Conservation (phyloP, 2,797 vertebrate species). For the Sus cebifrons region DNA sequence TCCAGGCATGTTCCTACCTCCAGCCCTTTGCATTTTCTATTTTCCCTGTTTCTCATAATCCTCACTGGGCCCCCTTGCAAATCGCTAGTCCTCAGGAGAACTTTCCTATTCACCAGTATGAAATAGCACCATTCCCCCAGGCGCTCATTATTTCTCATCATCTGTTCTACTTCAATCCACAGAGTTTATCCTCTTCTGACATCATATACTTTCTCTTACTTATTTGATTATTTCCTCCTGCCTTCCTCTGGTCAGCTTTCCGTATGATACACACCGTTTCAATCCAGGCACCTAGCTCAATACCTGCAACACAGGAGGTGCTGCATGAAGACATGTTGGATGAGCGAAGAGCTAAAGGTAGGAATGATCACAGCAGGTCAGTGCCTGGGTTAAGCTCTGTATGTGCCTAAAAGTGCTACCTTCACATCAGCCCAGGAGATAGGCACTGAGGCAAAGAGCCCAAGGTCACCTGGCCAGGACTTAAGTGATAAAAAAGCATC, state of each 20-base stretch:
- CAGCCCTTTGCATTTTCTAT: not conserved
- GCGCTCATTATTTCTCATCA: too few species aligned
- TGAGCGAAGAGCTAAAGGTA: not conserved
- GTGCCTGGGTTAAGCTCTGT: not conserved
- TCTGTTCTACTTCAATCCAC: not conserved
- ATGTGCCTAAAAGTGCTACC: not conserved
- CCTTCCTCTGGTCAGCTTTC: not conserved
- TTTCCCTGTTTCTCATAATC: not conserved
- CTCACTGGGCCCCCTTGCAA: not conserved
- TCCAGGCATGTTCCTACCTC: not conserved
- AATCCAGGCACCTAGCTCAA: not conserved
- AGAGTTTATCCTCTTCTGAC: not conserved
- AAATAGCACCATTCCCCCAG: fast-evolving
- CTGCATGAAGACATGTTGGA: not conserved
- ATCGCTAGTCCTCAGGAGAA: not conserved
- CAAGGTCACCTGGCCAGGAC: not conserved
- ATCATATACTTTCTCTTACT: not conserved
- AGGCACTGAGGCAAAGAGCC: not conserved
- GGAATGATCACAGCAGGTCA: not conserved
- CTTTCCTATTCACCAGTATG: not conserved
- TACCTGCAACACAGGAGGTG: not conserved
- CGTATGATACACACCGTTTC: not conserved
- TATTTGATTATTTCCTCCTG: not conserved
- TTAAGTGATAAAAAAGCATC: not conserved
- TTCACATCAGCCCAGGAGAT: not conserved